Evolutionary conservation across 2,888 invertebrate genomes (phyloP).

Genomic region (Bellardia bayeri): DNA sequence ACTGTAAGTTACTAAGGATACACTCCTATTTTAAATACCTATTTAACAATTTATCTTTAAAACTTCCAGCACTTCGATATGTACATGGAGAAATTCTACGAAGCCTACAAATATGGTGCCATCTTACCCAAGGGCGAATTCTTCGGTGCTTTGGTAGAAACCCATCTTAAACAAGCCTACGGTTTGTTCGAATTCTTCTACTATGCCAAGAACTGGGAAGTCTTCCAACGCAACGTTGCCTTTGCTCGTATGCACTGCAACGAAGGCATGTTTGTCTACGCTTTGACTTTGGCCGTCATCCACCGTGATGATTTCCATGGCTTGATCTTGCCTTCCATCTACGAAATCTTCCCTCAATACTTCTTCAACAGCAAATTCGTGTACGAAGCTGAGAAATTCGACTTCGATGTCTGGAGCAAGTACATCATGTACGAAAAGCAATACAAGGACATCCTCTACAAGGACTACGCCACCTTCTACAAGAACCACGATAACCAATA

Average conservation of each 20-base stretch:
- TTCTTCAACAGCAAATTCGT: slow-evolving; percentile 89
- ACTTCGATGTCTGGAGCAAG: slow-evolving; percentile 83
- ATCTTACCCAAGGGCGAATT: too few relatives aligned
- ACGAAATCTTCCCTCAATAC: slow-evolving; percentile 89
- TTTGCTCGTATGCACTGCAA: slow-evolving; percentile 87
- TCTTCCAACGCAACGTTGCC: slow-evolving; percentile 71
- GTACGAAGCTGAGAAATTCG: slow-evolving; percentile 86
- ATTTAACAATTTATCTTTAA: not conserved
- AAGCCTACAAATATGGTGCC: slow-evolving; percentile 77
- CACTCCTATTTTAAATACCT: too few relatives aligned
- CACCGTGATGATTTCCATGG: slow-evolving; percentile 87
- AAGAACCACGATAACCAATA: slow-evolving; percentile 59
- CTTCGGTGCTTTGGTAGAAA: too few relatives aligned
- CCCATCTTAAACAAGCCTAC: too few relatives aligned
- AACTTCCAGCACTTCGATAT: slow-evolving; percentile 76
- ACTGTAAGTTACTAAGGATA: slow-evolving; percentile 17
- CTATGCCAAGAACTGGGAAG: too few relatives aligned
- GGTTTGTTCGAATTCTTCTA: too few relatives aligned
- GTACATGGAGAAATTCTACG: slow-evolving; percentile 75
- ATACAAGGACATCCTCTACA: slow-evolving; percentile 74
- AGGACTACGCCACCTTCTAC: slow-evolving; percentile 76
- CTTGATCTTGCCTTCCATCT: slow-evolving; percentile 88
- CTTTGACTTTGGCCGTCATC: slow-evolving; percentile 86
- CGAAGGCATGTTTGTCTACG: slow-evolving; percentile 87
- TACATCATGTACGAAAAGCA: slow-evolving; percentile 82